phyloP scores from a whole-genome alignment of 2,888 invertebrate genomes.

The Hypolimnas misippus region DNA sequence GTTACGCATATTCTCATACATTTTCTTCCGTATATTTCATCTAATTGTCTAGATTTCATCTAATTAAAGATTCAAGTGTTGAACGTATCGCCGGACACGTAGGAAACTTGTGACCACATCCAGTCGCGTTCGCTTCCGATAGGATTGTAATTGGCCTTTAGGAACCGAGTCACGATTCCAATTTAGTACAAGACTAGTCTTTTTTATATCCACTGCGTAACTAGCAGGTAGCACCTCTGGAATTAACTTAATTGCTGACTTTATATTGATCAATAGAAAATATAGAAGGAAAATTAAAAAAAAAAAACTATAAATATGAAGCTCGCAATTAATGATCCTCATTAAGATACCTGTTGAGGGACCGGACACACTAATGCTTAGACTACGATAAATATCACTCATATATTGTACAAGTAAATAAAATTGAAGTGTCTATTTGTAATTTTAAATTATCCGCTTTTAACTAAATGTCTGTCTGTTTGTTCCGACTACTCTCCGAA shows the following conservation, averaged over 20 bases:
- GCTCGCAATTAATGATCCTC: no score
- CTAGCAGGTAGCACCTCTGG: not conserved
- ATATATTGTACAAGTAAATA: no score
- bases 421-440: no score
- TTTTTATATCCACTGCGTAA: constrained; percentile 16
- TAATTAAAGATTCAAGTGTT: constrained; percentile 32
- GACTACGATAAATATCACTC: no score
- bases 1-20: no score
- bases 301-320: no score
- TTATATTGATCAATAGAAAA: no score
- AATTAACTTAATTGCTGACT: not conserved
- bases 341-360: no score
- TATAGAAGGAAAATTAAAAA: not conserved
- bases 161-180: constrained; percentile 31
- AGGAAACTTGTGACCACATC: constrained; percentile 50
- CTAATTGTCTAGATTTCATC: constrained; percentile 30
- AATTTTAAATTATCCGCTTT: no score
- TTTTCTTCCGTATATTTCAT: not conserved
- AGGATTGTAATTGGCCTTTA: constrained; percentile 44
- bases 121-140: constrained; percentile 59
- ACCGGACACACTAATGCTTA: no score
- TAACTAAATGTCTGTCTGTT: no score
- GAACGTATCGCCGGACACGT: constrained; percentile 27
- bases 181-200: constrained; percentile 29
- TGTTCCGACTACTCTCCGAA: no score